Evolutionary conservation across 2,888 invertebrate species (phyloP).

Genomic region (Noctua fimbriata): DNA sequence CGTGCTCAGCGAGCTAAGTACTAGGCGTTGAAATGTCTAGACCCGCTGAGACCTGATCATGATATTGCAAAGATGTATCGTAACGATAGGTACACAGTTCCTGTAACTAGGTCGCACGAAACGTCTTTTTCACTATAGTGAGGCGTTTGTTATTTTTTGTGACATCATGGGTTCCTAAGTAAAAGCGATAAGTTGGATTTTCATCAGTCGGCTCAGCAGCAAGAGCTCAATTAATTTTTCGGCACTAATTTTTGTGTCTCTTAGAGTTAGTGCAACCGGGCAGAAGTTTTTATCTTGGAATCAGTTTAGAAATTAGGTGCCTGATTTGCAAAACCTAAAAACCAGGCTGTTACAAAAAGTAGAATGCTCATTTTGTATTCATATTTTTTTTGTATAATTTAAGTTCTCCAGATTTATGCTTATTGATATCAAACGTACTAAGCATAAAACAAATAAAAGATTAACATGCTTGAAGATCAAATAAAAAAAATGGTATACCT

Average conservation of each 20-base stretch:
- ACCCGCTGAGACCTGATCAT: conserved; percentile 53
- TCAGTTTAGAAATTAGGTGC: conserved; percentile 8
- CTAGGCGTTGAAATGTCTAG: conserved; percentile 52
- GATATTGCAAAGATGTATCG: conserved; percentile 59
- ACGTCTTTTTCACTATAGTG: neutral
- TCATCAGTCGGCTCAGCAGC: neutral
- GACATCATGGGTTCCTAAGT: neutral
- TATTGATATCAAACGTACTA: neutral
- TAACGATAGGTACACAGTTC: conserved; percentile 24
- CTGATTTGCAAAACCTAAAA: neutral
- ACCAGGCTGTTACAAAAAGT: neutral
- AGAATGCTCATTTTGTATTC: conserved; percentile 4
- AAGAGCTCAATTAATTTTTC: neutral
- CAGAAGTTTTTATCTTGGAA: conserved; percentile 15
- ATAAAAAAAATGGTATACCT: neutral
- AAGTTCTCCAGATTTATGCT: neutral
- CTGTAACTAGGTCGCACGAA: conserved; percentile 22
- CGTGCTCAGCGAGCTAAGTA: conserved; percentile 60
- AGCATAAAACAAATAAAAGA: neutral
- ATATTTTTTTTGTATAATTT: neutral
- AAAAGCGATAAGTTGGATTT: neutral
- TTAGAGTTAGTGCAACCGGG: neutral
- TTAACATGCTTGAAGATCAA: neutral
- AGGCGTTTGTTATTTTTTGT: neutral
- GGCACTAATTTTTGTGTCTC: neutral